These are phyloP conservation scores for Chromoteleia sp. DNA, from an alignment of 2,888 invertebrate species.

Conservation along the genomic window DNA sequence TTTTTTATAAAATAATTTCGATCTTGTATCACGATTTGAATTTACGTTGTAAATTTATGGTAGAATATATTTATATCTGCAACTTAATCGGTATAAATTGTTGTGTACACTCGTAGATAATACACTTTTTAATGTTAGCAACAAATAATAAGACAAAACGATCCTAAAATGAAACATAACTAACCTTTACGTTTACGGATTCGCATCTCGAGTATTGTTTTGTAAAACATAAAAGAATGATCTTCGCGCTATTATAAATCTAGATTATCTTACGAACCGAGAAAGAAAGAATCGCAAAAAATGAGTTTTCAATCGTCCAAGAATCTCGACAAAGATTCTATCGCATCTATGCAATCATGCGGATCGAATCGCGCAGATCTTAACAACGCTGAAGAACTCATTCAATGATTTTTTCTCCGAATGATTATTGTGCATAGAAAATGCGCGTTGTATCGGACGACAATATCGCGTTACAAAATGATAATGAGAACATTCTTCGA, in stretches of 20 bases:
- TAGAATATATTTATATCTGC: too few species aligned
- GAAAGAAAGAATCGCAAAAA: slow-evolving; percentile 36
- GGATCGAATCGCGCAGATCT: slow-evolving; percentile 68
- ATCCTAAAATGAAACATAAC: too few species aligned
- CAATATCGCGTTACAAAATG: slow-evolving; percentile 14
- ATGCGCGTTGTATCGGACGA: slow-evolving; percentile 14
- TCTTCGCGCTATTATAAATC: slow-evolving; percentile 7
- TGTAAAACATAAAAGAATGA: slow-evolving; percentile 16
- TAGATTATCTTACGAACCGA: slow-evolving; percentile 22
- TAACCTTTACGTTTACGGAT: not conserved
- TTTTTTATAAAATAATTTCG: too few species aligned
- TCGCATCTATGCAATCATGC: slow-evolving; percentile 67
- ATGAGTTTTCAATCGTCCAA: slow-evolving; percentile 38
- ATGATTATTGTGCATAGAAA: slow-evolving; percentile 35
- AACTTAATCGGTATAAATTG: too few species aligned
- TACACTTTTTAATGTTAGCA: too few species aligned
- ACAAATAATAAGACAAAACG: too few species aligned
- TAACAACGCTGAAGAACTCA: slow-evolving; percentile 27
- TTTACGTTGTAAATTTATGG: too few species aligned
- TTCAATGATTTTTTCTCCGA: slow-evolving; percentile 30
- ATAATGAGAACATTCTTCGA: slow-evolving; percentile 27
- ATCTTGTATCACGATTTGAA: too few species aligned
- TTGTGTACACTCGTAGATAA: too few species aligned
- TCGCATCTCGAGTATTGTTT: slow-evolving; percentile 8
- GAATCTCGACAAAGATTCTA: slow-evolving; percentile 65